Evolutionary conservation across 1,140 invertebrate genomes (phyloP), one percentile per base, ranked within the genome.

Genomic region (Papilio polytes): DNA sequence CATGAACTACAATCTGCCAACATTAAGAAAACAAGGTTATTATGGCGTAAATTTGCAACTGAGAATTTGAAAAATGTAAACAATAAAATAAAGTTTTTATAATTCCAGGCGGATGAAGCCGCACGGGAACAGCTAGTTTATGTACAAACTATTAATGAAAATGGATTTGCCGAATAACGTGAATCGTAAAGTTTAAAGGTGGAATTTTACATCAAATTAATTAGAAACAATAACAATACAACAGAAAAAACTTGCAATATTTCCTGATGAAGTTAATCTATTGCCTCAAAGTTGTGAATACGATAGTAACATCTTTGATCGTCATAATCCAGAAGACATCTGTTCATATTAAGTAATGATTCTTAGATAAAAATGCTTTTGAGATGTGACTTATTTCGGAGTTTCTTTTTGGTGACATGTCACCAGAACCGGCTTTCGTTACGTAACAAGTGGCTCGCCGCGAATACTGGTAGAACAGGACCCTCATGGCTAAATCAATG

Each of bases 341-440:
- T 6, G 7, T 56, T 48, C 12, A 48, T 15, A 1, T n/a, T 56
- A 18, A 53, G 8, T 2, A 18, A 15, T 20, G n/a, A 6, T n/a
- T 20, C 1, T 51, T 3, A 6, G 18, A 15, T 3, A 20, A 56
- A 56, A 56, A 56, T 20, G 6, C 1, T 56, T 56, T 56, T 20
- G 53, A 20, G 53, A 48, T 51, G 3, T 51, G 59, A 9, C 7
- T 31, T 15, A 18, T 70, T 31, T 70, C 13, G 13, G 26, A 15
- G 26, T 3, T 26, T 70, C 13, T 63, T 13, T 63, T 63, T 26
- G 63, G 63, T 70, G 63, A 70, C 63, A 70, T 70, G 12, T 70
- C 15, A 70, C 31, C 22, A 26, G 6, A 70, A 31, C 63, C 63
- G 63, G 63, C 22, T 70, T 36, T 70, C 13, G 26, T 70, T 70